Percentiles rank a stretch among this genome's conserved stretches.
phyloP scores from a whole-genome alignment of 2,797 vertebrate species.

The Gadopsis marmoratus region DNA sequence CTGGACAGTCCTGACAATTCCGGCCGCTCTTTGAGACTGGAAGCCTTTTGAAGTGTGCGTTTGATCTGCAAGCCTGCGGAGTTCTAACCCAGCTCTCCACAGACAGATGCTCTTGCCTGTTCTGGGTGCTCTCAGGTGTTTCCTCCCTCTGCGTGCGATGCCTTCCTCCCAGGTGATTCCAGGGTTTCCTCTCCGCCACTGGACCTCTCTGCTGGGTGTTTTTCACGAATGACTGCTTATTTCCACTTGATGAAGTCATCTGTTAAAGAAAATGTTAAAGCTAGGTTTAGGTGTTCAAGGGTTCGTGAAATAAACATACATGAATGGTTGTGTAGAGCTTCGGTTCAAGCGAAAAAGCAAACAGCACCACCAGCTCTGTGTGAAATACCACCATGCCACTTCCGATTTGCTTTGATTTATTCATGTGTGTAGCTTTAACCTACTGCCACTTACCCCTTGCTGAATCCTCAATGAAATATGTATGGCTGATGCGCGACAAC shows the following conservation, averaged over 20 bases:
- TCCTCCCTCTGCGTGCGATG: slow-evolving; percentile 22
- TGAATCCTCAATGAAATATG: slow-evolving; percentile 74
- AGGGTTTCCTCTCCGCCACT: neutral
- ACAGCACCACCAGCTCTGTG: neutral
- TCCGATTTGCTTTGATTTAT: slow-evolving; percentile 68
- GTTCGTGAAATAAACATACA: slow-evolving; percentile 4
- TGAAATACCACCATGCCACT: slow-evolving; percentile 23
- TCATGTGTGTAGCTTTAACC: slow-evolving; percentile 57
- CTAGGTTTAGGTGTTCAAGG: neutral
- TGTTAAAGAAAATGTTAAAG: neutral
- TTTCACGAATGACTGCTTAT: neutral
- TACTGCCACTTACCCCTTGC: slow-evolving; percentile 58
- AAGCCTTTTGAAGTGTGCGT: slow-evolving; percentile 63
- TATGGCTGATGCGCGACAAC: slow-evolving; percentile 63
- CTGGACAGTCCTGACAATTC: slow-evolving; percentile 41
- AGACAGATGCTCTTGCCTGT: slow-evolving; percentile 40
- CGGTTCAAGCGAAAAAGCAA: slow-evolving; percentile 1
- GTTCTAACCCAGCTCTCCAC: slow-evolving; percentile 26
- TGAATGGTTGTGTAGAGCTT: neutral
- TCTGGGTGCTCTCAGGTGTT: slow-evolving; percentile 38
- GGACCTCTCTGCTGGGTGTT: neutral
- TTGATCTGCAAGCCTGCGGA: slow-evolving; percentile 63
- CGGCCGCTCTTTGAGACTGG: slow-evolving; percentile 28
- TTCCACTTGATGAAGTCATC: neutral
- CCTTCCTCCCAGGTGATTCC: slow-evolving; percentile 13